Conservation (phyloP, 2,888 invertebrate species). For the Trachelus tabidus region DNA sequence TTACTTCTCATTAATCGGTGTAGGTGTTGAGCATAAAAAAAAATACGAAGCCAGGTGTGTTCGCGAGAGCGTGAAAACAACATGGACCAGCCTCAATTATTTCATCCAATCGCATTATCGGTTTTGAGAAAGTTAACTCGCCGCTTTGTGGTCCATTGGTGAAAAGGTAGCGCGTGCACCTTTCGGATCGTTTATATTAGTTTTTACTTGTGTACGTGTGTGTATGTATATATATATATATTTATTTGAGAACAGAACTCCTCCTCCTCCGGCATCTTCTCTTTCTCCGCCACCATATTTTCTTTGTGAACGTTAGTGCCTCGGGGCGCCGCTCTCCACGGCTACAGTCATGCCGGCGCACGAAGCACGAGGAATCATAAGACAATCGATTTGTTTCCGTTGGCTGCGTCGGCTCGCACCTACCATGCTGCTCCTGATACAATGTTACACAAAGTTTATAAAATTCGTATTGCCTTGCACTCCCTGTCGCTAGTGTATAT, state of each 20-base stretch:
- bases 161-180: background rate
- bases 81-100: background rate
- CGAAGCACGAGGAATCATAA: background rate
- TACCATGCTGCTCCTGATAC: background rate
- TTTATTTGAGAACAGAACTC: background rate
- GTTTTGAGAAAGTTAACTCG: background rate
- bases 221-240: background rate
- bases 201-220: background rate
- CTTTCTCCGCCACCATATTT: background rate
- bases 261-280: background rate
- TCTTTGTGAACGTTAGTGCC: background rate
- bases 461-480: background rate
- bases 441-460: background rate
- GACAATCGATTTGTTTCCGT: conserved; percentile 6
- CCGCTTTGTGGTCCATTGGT: background rate
- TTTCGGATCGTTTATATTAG: background rate
- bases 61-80: background rate
- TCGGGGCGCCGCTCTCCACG: background rate
- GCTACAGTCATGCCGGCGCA: background rate
- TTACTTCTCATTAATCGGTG: background rate
- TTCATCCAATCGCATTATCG: background rate
- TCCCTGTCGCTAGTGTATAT: background rate
- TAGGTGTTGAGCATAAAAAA: background rate
- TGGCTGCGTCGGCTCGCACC: background rate
- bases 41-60: background rate